Conservation (phyloP, 2,888 invertebrate genomes). For the Tetranychus piercei region DNA sequence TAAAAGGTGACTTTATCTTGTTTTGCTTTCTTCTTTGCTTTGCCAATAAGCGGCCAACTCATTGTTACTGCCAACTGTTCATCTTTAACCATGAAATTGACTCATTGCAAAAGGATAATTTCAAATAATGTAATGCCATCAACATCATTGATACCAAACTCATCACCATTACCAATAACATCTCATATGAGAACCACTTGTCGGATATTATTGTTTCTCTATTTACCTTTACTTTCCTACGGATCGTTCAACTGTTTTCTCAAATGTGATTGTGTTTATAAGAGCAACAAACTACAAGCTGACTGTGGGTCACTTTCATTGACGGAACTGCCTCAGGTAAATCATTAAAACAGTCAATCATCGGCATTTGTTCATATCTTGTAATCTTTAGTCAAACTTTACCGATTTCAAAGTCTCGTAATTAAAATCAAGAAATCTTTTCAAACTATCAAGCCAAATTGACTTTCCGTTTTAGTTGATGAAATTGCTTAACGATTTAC, state of each 20-base stretch:
- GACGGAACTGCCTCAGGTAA: slow-evolving; percentile 15
- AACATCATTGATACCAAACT: not conserved
- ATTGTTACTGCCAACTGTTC: not conserved
- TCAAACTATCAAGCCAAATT: not conserved
- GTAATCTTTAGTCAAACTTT: not conserved
- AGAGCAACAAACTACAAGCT: slow-evolving; percentile 13
- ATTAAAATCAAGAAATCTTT: not conserved
- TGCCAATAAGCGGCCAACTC: too few species aligned
- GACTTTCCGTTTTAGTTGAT: not conserved
- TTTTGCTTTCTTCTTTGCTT: too few species aligned
- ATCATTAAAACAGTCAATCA: not conserved
- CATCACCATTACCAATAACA: not conserved
- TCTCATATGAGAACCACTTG: not conserved
- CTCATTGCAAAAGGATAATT: not conserved
- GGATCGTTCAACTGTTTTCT: slow-evolving; percentile 3
- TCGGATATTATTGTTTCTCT: not conserved
- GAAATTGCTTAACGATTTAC: not conserved
- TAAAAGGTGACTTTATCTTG: too few species aligned
- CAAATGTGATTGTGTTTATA: slow-evolving; percentile 14
- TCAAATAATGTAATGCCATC: not conserved
- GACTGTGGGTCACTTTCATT: slow-evolving; percentile 14
- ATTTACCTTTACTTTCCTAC: slow-evolving; percentile 3
- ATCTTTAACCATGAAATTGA: not conserved
- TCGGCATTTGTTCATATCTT: too few species aligned
- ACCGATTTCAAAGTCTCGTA: not conserved